phyloP scores from a whole-genome alignment of 2,113 vertebrate genomes.

The Loxodonta africana region DNA sequence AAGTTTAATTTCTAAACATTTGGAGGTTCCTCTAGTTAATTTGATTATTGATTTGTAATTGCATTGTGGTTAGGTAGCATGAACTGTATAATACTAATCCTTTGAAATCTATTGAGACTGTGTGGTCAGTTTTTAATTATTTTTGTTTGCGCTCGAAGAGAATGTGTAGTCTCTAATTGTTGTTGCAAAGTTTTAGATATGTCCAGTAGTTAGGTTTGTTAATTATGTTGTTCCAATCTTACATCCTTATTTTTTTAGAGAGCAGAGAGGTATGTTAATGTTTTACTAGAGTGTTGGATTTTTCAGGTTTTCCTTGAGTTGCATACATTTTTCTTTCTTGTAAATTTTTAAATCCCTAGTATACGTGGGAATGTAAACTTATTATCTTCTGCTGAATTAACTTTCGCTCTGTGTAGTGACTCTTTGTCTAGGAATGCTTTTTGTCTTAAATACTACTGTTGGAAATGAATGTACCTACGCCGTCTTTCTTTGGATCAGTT shows the following conservation, averaged over 20 bases:
- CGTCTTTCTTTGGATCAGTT: background rate
- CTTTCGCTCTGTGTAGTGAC: background rate
- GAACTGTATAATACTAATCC: background rate
- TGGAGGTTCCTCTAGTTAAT: background rate
- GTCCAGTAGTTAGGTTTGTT: background rate
- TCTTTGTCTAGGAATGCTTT: slow-evolving; percentile 4
- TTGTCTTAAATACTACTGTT: background rate
- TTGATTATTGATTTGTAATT: slow-evolving; percentile 53
- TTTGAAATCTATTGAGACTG: slow-evolving; percentile 27
- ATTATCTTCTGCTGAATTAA: background rate
- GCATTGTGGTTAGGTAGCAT: background rate
- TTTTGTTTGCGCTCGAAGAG: slow-evolving; percentile 30
- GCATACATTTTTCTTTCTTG: background rate
- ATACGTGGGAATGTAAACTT: background rate
- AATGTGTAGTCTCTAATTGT: background rate
- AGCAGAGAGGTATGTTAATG: background rate
- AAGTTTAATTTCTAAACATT: slow-evolving; percentile 26
- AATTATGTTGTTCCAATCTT: slow-evolving; percentile 36
- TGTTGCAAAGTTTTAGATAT: background rate
- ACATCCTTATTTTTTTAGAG: background rate
- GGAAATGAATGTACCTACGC: background rate
- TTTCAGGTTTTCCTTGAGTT: slow-evolving; percentile 5
- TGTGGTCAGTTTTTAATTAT: background rate
- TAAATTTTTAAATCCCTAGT: background rate
- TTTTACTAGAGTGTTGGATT: background rate